Evolutionary conservation across 2,797 vertebrate species (phyloP), one percentile per base, ranked within the genome.

Genomic region (Ctenopoma multispine): DNA sequence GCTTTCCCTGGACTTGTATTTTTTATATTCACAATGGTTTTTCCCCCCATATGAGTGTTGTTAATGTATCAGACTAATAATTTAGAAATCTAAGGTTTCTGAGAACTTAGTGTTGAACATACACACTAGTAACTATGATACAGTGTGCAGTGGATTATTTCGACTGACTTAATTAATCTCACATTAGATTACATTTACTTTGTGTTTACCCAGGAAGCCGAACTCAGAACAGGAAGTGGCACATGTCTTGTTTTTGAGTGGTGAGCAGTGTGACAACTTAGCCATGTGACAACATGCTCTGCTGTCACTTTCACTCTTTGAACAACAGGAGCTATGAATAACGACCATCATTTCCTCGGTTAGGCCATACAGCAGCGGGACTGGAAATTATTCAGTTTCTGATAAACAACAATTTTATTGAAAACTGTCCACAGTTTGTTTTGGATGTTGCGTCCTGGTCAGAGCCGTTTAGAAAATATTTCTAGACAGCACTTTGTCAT

Each of bases 171-270:
- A 29, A 31, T 31, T 31, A 31, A 31, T 31, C 6, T 31, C 29
- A 31, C 29, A 31, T 31, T 31, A 31, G 29, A 24, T 24, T 24
- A 24, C 24, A 24, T 2, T 24, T 24, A 31, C 29, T 31, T 31
- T 7, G 29, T 31, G 6, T 31, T 1, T 31, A 31, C 29, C 29
- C 29, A 38, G 46, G 43, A 67, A 71, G 31, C 54, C 69, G 62
- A 66, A 62, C 69, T 58, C 38, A 29, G 47, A 72, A 55, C 27
- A 60, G 62, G 38, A 77, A 76, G 29, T 8, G 29, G 29, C 29
- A 31, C 29, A 7, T 31, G 29, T 31, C 27, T 29, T 29, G 27
- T 57, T 72, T 60, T 59, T 34, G 1, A 48, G 68, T 55, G 34
- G 44, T 55, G 65, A 72, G 29, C 24, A 24, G 4, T 24, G 24